phyloP scores from a whole-genome alignment of 2,888 invertebrate species.

The Chrysotoxum bicinctum region DNA sequence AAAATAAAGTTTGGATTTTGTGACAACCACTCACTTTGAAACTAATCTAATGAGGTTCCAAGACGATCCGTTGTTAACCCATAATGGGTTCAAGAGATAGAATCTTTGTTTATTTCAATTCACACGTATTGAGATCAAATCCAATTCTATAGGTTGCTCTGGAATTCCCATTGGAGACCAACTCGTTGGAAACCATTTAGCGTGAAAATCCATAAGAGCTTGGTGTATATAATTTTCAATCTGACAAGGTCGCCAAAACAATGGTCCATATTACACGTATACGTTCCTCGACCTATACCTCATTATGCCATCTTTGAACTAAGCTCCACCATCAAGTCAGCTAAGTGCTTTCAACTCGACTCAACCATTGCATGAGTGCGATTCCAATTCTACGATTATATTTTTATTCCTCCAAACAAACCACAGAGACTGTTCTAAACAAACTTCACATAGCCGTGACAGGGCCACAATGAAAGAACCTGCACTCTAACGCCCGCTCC shows the following conservation, averaged over 20 bases:
- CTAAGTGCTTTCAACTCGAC: slow-evolving; percentile 8
- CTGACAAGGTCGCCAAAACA: slow-evolving; percentile 57
- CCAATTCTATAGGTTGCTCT: background rate
- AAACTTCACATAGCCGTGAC: slow-evolving; percentile 55
- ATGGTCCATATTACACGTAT: background rate
- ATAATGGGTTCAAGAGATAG: no score
- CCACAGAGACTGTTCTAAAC: slow-evolving; percentile 24
- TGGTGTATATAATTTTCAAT: slow-evolving; percentile 50
- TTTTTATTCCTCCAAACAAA: slow-evolving; percentile 11
- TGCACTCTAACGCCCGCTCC: slow-evolving; percentile 26
- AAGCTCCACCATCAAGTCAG: background rate
- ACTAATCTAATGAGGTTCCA: no score
- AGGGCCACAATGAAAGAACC: slow-evolving; percentile 17
- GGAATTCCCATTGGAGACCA: background rate
- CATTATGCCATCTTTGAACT: background rate
- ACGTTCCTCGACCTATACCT: background rate
- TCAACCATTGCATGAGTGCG: slow-evolving; percentile 54
- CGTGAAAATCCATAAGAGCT: slow-evolving; percentile 17
- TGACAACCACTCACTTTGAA: no score
- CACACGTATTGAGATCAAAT: background rate
- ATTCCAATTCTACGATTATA: slow-evolving; percentile 55
- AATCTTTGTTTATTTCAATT: no score
- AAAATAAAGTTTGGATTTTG: no score
- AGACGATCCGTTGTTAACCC: no score
- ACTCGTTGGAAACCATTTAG: background rate